Base-by-base conservation (phyloP, 2,888 invertebrate genomes). In the Perdita meconis region DNA sequence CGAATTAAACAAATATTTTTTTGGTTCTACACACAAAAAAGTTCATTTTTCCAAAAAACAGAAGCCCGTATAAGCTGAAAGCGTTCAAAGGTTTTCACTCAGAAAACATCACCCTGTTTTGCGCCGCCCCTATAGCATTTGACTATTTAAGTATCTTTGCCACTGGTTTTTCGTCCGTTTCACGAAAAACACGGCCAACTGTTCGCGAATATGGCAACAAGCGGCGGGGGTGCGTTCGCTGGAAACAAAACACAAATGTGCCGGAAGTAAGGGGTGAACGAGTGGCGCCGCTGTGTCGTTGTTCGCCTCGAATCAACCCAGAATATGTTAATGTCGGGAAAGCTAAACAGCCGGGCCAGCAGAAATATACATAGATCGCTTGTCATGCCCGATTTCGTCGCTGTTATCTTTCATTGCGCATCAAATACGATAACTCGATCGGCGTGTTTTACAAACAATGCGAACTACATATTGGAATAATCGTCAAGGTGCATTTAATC, bases 241-340 rank as follows among this genome's bases (percentile, higher is more conserved):
- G 87, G 87, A 89, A 89, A 89, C 89, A 89, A 90, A 90, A 88
- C 87, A 90, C 87, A 89, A 90, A 90, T 90, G 90, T 90, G 88
- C 86, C 87, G 90, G 90, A 90, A 90, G 86, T 88, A 90, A 90
- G 88, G 88, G 89, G 82, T 76, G 83, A 86, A 86, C 83, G 85
- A 83, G 86, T 85, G 90, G 89, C 90, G 90, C 90, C 90, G 82
- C 83, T 69, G 78, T 74, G 89, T 86, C 90, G 89, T 86, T 87
- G 81, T 86, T 87, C 84, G 80, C 76, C 71, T 71, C 80, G 82
- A 71, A 80, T 78, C 84, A 75, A 83, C 76, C 76, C 47, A 82
- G 84, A 85, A 89, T 89, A 89, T 89, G 87, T 88, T 89, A 88
- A 89, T 88, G 80, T 75, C 69, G 61, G 51, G 71, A 36, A 47